Conservation (phyloP, 2,113 vertebrate species). For the Sapayoa aenigma region DNA sequence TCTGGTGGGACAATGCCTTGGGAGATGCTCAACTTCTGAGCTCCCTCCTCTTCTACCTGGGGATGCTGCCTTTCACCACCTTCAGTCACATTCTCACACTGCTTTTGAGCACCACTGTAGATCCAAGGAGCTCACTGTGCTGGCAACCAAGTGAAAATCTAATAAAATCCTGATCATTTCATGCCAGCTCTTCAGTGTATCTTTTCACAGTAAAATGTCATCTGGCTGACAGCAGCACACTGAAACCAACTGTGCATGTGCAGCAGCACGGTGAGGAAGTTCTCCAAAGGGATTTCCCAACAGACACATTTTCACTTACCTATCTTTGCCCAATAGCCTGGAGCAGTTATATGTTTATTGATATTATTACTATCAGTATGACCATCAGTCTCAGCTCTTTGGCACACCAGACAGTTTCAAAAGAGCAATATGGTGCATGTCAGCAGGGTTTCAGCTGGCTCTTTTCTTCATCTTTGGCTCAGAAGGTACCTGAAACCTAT, state of each 20-base stretch:
- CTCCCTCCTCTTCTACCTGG: not conserved
- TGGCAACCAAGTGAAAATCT: not conserved
- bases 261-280: not conserved
- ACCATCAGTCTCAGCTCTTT: not conserved
- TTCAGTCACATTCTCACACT: not conserved
- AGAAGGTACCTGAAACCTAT: not conserved
- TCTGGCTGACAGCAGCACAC: not conserved
- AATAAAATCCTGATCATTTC: not conserved
- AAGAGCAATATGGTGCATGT: not conserved
- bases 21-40: not conserved
- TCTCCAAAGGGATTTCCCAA: not conserved
- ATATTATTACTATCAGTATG: not conserved
- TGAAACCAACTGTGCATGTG: not conserved
- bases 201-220: constrained; percentile 2
- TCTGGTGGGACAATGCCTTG: not conserved
- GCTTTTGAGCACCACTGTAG: not conserved
- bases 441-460: not conserved
- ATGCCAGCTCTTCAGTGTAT: not conserved
- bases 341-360: constrained; percentile 5
- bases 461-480: not conserved
- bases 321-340: constrained; percentile 24
- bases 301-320: not conserved
- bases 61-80: not conserved
- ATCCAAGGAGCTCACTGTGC: not conserved
- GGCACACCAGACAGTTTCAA: not conserved